Conservation (phyloP, 2,888 invertebrate genomes). For the Patella depressa region DNA sequence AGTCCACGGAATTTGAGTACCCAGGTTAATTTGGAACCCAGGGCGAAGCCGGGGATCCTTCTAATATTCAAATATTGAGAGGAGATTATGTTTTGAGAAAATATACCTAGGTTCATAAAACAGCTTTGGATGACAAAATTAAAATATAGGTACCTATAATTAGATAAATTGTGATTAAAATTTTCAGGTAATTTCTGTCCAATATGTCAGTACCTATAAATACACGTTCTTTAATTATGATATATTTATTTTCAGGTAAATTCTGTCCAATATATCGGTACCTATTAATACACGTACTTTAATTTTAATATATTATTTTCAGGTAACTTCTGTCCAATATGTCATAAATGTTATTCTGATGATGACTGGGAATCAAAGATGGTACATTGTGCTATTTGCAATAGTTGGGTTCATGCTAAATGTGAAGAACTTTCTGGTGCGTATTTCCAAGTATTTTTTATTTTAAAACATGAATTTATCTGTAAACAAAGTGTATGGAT, state of each 20-base stretch:
- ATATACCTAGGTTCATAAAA: too few relatives aligned
- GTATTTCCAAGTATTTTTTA: neutral
- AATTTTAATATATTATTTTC: conserved; percentile 79
- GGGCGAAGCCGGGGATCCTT: too few relatives aligned
- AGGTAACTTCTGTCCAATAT: conserved; percentile 88
- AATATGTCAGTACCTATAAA: conserved; percentile 76
- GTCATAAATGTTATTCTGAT: conserved; percentile 91
- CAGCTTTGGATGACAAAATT: too few relatives aligned
- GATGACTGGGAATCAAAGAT: conserved; percentile 93
- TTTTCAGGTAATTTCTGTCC: conserved; percentile 84
- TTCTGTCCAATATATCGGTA: conserved; percentile 93
- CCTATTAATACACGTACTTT: too few relatives aligned
- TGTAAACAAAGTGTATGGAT: too few relatives aligned
- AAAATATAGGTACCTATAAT: too few relatives aligned
- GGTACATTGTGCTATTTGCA: conserved; percentile 94
- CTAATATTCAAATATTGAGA: too few relatives aligned
- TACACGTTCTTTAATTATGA: conserved; percentile 61
- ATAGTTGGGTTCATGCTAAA: conserved; percentile 92
- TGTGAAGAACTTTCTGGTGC: conserved; percentile 86
- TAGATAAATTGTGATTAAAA: too few relatives aligned
- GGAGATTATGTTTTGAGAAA: too few relatives aligned
- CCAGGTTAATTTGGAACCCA: too few relatives aligned
- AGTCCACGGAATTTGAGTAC: too few relatives aligned
- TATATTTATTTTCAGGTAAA: conserved; percentile 78
- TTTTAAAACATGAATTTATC: neutral